A percentile compares a stretch with the other conserved stretches of the same genome.
These are phyloP conservation scores for Acridotheres tristis DNA, from an alignment of 2,797 vertebrate species.

Conservation along the genomic window DNA sequence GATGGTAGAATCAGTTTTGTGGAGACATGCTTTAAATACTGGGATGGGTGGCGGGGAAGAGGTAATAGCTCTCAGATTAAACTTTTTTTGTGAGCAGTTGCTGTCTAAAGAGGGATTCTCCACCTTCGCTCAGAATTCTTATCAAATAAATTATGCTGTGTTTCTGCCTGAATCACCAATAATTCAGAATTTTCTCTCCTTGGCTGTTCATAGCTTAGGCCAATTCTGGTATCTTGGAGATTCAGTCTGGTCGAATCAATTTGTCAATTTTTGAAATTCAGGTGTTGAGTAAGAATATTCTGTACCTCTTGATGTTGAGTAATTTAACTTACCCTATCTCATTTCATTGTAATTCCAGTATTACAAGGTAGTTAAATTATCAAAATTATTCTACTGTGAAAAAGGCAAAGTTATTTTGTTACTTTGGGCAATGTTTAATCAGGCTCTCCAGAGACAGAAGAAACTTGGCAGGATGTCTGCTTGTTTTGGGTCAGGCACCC, in stretches of 20 bases:
- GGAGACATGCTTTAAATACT: not conserved
- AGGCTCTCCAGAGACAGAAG: not conserved
- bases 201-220: not conserved
- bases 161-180: not conserved
- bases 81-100: not conserved
- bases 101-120: not conserved
- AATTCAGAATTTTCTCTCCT: not conserved
- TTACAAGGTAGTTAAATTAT: not conserved
- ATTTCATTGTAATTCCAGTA: not conserved
- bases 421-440: not conserved
- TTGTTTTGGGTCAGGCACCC: not conserved
- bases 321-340: not conserved
- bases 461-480: not conserved
- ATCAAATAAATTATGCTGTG: accelerated
- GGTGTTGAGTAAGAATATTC: not conserved
- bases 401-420: not conserved
- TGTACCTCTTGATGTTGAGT: not conserved
- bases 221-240: not conserved
- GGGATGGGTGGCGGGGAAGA: accelerated
- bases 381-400: not conserved
- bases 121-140: not conserved
- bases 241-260: not conserved
- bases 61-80: not conserved
- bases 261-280: not conserved
- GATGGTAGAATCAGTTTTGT: not conserved